phyloP scores from a whole-genome alignment of 1,140 invertebrate species.

The Cheumatopsyche charites region DNA sequence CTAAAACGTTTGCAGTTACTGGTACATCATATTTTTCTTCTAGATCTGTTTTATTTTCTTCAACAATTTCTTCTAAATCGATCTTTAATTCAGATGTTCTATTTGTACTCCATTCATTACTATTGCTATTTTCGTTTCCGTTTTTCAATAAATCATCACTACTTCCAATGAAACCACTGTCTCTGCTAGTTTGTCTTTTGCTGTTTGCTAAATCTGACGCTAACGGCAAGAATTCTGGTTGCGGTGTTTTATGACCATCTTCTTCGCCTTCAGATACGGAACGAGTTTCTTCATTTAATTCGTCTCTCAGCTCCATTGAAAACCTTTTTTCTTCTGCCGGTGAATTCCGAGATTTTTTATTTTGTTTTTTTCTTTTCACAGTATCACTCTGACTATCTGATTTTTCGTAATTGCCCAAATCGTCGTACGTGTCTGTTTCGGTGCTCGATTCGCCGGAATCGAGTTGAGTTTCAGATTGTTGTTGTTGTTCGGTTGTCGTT shows the following conservation, averaged over 20 bases:
- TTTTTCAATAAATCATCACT: slow-evolving; percentile 82
- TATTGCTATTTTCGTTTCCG: slow-evolving; percentile 64
- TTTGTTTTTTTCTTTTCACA: slow-evolving; percentile 80
- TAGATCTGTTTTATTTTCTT: slow-evolving; percentile 59
- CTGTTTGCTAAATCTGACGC: slow-evolving; percentile 62
- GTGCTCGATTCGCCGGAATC: slow-evolving; percentile 75
- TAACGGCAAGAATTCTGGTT: slow-evolving; percentile 64
- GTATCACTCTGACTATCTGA: slow-evolving; percentile 79
- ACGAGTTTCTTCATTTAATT: slow-evolving; percentile 65
- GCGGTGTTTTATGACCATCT: slow-evolving; percentile 66
- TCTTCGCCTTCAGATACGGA: slow-evolving; percentile 68
- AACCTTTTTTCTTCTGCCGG: slow-evolving; percentile 62
- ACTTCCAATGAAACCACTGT: slow-evolving; percentile 86
- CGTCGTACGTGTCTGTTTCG: slow-evolving; percentile 79
- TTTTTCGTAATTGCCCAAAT: slow-evolving; percentile 69
- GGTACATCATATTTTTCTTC: slow-evolving; percentile 57
- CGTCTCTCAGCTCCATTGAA: slow-evolving; percentile 57
- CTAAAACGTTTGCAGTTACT: slow-evolving; percentile 56
- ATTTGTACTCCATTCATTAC: slow-evolving; percentile 56
- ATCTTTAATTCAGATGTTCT: slow-evolving; percentile 61
- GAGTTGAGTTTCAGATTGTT: slow-evolving; percentile 57
- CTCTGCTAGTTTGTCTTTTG: slow-evolving; percentile 78
- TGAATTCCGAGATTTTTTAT: slow-evolving; percentile 66
- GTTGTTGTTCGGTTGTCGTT: slow-evolving; percentile 52
- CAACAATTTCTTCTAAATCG: slow-evolving; percentile 64